Base-by-base conservation (phyloP, 2,888 invertebrate genomes). In the Morinoia aosen region DNA sequence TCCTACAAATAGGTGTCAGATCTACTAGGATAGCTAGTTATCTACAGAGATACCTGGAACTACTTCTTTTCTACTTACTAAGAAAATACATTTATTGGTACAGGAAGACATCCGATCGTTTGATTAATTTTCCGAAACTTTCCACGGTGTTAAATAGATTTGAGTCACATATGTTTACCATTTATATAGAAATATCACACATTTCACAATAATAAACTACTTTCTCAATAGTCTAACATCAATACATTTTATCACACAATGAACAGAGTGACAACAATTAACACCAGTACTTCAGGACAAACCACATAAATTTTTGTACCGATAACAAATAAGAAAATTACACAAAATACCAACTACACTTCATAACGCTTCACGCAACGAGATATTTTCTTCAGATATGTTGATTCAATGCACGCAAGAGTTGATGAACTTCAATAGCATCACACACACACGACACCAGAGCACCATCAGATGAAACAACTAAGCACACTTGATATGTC, bases 41-140 rank as follows among this genome's bases (percentile, higher is more conserved):
- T 76, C 76, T 76, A 76, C 19, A 25, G 76, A 76, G 33, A 33
- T 76, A 76, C 25, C 76, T 76, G 25, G 76, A 76, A 76, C 16
- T 76, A 76, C 33, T 76, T 76, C 19, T 76, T 76, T 76, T 76
- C 76, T 33, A 90, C 7, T 90, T 40, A 8, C 48, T 90, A 39
- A 39, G 88, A 88, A 88, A 88, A 88, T 88, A 88, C 88, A 39
- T 39, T 88, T 39, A 88, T 39, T 88, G 19, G n/a, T 39, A 90
- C 90, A 19, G 90, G 90, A 90, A 90, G 90, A 90, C 90, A 40
- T 90, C 48, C 39, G 90, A 90, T 90, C 39, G 48, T 90, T 40
- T 90, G 90, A 90, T 90, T 48, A 90, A 40, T 48, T 40, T 90
- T 90, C 76, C 40, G 1, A 40, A 39, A 90, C 90, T 90, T 90